Evolutionary conservation across 2,113 vertebrate genomes (phyloP).

Genomic region (Mus spicilegus): DNA sequence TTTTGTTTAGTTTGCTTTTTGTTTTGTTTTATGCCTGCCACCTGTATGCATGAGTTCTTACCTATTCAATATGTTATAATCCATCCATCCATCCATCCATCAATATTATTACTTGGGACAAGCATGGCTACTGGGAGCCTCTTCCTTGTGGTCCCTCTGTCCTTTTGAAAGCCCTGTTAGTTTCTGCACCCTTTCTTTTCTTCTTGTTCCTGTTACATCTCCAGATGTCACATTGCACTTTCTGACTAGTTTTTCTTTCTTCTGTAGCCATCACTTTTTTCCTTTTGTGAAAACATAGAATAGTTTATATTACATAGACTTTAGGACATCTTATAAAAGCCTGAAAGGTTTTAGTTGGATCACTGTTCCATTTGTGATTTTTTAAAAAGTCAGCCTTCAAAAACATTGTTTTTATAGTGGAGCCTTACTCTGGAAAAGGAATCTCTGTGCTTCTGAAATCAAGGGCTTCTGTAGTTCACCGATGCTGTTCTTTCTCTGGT

Average conservation of each 20-base stretch:
- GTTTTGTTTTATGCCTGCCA: background rate
- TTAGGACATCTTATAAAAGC: conserved; percentile 48
- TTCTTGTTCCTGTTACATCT: background rate
- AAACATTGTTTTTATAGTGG: conserved; percentile 57
- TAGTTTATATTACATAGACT: conserved; percentile 19
- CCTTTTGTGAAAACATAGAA: conserved; percentile 9
- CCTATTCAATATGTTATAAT: background rate
- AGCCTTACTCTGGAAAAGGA: conserved; percentile 58
- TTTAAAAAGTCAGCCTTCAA: conserved; percentile 2
- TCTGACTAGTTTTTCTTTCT: conserved; percentile 1
- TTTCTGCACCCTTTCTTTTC: background rate
- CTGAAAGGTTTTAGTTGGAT: conserved; percentile 51
- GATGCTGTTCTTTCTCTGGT: conserved; percentile 48
- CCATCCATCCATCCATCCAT: background rate
- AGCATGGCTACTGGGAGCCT: background rate
- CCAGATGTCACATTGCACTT: background rate
- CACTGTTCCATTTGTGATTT: background rate
- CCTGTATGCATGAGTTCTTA: background rate
- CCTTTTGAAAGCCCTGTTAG: background rate
- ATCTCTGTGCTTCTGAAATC: conserved; percentile 68
- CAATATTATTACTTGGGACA: background rate
- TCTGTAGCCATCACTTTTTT: background rate
- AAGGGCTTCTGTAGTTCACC: conserved; percentile 53
- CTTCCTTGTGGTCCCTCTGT: conserved; percentile 15
- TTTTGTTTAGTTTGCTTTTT: background rate